Base-by-base conservation (phyloP, 2,797 vertebrate genomes). In the Halcyon smyrnensis region DNA sequence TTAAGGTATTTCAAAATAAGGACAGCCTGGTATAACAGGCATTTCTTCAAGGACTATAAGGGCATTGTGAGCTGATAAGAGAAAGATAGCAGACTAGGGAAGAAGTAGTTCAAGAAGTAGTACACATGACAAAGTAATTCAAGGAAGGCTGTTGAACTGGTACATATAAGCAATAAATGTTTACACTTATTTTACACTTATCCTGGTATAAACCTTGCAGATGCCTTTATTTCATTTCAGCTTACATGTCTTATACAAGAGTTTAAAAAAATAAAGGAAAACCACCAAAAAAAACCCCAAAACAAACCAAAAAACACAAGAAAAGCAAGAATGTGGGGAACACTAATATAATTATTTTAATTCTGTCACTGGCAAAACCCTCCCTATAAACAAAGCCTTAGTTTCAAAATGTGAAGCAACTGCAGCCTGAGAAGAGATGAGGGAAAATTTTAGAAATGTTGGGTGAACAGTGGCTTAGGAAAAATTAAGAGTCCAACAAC, bases 1-100 rank as follows among this genome's bases (percentile, higher is more conserved):
- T 89, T 62, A 94, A 88, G 32, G 85, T 88, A 85, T 96, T 95
- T 95, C 95, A 97, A 96, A 96, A 87, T 80, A 95, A 92, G 50
- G 70, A 70, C 64, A 90, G 74, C 34, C 56, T 77, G 56, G 91
- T 57, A 71, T 84, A 96, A 91, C 62, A 93, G 32, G 67, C 41
- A 82, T 84, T 84, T 93, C 67, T 82, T 96, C 70, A 93, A 94
- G 63, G 85, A 93, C 84, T 93, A 4, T 46, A 92, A 88, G 67
- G 81, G 67, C 63, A 91, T 11, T 5, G 2, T 37, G 62, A 82
- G 48, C 77, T 57, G 60, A 68, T 74, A 82, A 74, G 23, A 86
- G 69, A 71, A 90, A 79, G 34, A 82, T 11, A 79, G 41, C 60
- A 92, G 64, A 87, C 36, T 28, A 87, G 60, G 34, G 56, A 82